These are phyloP conservation scores for Apolygus lucorum DNA, from an alignment of 1,140 invertebrate species.

Conservation along the genomic window DNA sequence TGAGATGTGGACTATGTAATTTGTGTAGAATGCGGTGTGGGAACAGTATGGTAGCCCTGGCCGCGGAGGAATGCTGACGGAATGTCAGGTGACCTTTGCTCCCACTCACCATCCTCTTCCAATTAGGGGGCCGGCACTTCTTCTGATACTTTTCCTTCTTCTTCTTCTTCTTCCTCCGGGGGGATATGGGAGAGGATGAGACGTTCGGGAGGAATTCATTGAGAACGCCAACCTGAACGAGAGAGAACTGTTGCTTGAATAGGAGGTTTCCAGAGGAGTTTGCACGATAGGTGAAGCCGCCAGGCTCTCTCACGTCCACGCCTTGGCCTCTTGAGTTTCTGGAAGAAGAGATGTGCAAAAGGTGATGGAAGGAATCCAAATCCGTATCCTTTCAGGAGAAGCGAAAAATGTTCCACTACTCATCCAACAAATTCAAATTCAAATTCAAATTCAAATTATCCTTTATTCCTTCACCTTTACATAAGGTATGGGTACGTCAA, in stretches of 20 bases:
- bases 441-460: too few species aligned
- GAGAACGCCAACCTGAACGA: too few species aligned
- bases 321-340: not conserved
- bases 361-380: too few species aligned
- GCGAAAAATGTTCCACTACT: too few species aligned
- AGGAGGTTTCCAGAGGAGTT: too few species aligned
- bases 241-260: too few species aligned
- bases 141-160: not conserved
- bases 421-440: too few species aligned
- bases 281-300: not conserved
- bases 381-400: too few species aligned
- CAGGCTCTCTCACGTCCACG: not conserved
- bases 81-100: slow-evolving; percentile 19
- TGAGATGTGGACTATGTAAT: slow-evolving; percentile 21
- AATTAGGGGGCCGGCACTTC: slow-evolving; percentile 1
- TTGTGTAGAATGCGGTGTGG: slow-evolving; percentile 19
- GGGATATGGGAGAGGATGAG: not conserved
- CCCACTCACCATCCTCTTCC: slow-evolving; percentile 2
- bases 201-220: not conserved
- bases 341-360: not conserved
- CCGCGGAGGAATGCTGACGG: slow-evolving; percentile 14
- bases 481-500: too few species aligned
- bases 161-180: not conserved
- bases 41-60: slow-evolving; percentile 15
- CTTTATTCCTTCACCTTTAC: too few species aligned